Base-by-base conservation (phyloP, 1,140 invertebrate genomes). In the Drosophila micromelanica region DNA sequence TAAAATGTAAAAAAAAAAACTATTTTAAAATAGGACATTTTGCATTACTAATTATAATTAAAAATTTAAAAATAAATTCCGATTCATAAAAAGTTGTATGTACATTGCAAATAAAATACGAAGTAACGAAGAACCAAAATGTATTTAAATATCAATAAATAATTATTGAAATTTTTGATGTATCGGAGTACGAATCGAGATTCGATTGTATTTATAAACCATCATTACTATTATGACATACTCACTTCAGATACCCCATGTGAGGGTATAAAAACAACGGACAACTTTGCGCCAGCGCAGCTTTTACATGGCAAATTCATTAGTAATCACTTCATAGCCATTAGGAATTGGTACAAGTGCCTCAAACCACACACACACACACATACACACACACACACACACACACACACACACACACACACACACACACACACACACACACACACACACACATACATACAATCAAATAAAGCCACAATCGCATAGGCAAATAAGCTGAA, bases 341-440 rank as follows among this genome's bases (percentile, higher is more conserved):
- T 87, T 87, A 87, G 82, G 84, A 87, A 89, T 84, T 84, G 72
- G 84, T 89, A 87, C 82, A 87, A 87, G 82, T 87, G 69, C 62
- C 78, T 57, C 56, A 40, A 49, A 63, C n/a, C 43, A 62, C 1
- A 17, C 17, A 17, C 17, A 17, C 20, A 23, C 20, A 23, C 20
- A 23, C 20, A 23, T 3, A 23, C 20, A 56, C 46, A 40, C 27
- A 51, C 48, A 49, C 11, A 48, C 11, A 23, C 23, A 27, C 20
- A n/a, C 43, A 62, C 1, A 17, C 17, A 17, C 17, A 17, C 20
- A 23, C 20, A 23, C 20, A 23, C 20, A 23, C 20, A 23, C 20
- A 56, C 46, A 40, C 27, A 51, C 48, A 49, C 43, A 62, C 1
- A 17, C 17, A 17, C 17, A 17, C 20, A 23, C 20, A 23, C 20